Evolutionary conservation across 2,888 invertebrate genomes (phyloP).

Genomic region (Lamellibrachia satsuma): DNA sequence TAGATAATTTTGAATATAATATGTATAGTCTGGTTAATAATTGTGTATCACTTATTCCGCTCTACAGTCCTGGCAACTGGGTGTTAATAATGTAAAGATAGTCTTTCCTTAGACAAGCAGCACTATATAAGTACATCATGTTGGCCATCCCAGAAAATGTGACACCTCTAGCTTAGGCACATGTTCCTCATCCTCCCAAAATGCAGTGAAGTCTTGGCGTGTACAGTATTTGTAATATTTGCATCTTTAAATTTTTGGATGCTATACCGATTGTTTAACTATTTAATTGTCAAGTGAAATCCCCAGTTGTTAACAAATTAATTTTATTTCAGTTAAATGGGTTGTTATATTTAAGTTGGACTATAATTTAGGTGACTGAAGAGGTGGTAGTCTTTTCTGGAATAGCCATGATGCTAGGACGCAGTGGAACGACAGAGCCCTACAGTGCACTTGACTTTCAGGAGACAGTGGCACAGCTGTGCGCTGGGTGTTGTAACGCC

Average conservation of each 20-base stretch:
- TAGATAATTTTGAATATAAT: constrained; percentile 8
- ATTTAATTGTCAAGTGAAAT: not conserved
- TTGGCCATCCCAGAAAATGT: constrained; percentile 13
- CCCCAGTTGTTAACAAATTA: too few relatives aligned
- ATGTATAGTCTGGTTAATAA: constrained; percentile 14
- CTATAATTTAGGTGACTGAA: not conserved
- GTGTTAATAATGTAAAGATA: not conserved
- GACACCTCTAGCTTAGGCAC: not conserved
- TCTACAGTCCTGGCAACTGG: not conserved
- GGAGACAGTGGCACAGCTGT: not conserved
- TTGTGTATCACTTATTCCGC: not conserved
- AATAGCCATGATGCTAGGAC: not conserved
- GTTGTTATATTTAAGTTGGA: not conserved
- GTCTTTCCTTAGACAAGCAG: not conserved
- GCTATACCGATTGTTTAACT: not conserved
- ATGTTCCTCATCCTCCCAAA: not conserved
- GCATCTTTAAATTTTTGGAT: not conserved
- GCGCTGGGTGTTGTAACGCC: not conserved
- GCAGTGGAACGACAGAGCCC: not conserved
- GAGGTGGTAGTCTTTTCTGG: constrained; percentile 2
- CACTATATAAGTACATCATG: not conserved
- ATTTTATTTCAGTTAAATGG: not conserved
- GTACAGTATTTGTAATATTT: not conserved
- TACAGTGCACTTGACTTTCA: constrained; percentile 5
- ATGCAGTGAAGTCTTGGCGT: not conserved